Evolutionary conservation across 2,888 invertebrate species (phyloP).

Genomic region (Orthosia incerta): DNA sequence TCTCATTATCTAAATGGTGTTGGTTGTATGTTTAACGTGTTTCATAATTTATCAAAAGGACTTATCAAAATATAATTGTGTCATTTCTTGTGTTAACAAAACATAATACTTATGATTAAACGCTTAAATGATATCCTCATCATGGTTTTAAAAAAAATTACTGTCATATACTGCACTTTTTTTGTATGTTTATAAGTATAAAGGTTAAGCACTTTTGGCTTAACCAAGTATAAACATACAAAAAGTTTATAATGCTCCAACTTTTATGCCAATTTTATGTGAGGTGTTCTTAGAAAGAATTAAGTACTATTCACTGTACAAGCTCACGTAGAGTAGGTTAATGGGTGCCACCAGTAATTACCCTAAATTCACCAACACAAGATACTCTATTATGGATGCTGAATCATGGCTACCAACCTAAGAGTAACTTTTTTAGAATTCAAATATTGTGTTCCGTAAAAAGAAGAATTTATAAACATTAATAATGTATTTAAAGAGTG

Average conservation of each 20-base stretch:
- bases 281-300: conserved; percentile 28
- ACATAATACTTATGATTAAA: conserved; percentile 15
- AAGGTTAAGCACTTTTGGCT: neutral
- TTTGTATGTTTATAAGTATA: too few species aligned
- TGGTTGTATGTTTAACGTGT: conserved; percentile 12
- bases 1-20: conserved; percentile 40
- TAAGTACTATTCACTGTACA: conserved; percentile 2
- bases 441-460: neutral
- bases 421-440: neutral
- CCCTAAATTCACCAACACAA: conserved; percentile 47
- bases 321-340: conserved; percentile 58
- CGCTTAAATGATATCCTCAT: neutral
- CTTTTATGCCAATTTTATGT: neutral
- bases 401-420: conserved; percentile 23
- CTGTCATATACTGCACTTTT: neutral
- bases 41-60: conserved; percentile 42
- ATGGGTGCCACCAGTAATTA: conserved; percentile 57
- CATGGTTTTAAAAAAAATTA: neutral
- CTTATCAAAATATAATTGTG: conserved; percentile 36
- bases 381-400: conserved; percentile 5
- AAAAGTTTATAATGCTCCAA: neutral
- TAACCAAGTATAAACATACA: neutral
- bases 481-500: neutral
- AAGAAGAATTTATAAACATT: neutral
- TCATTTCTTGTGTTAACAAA: conserved; percentile 29